These are phyloP conservation scores for Drosophila kurseongensis DNA, from an alignment of 1,140 invertebrate genomes.

Conservation along the genomic window DNA sequence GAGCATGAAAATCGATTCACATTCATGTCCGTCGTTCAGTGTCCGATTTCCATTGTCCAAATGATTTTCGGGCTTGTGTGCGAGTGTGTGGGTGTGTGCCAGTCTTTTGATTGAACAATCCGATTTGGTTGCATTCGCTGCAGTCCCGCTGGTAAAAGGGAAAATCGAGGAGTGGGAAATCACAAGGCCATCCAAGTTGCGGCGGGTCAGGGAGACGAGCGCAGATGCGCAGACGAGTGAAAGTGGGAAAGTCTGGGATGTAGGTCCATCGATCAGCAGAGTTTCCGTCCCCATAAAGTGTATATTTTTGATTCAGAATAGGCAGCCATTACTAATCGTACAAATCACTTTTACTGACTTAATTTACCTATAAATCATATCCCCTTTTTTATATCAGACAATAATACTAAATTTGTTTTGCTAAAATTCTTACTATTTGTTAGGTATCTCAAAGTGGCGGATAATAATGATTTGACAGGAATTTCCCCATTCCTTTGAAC, in stretches of 20 bases:
- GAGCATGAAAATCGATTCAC: constrained; percentile 22
- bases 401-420: too few relatives aligned
- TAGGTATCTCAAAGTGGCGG: too few relatives aligned
- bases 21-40: constrained; percentile 10
- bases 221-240: constrained; percentile 16
- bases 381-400: too few relatives aligned
- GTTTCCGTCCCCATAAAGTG: not conserved
- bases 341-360: too few relatives aligned
- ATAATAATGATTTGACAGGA: not conserved
- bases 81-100: constrained; percentile 31
- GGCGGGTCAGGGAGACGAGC: constrained; percentile 56
- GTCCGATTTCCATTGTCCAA: constrained; percentile 27
- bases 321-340: too few relatives aligned
- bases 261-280: not conserved
- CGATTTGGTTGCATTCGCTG: constrained; percentile 45
- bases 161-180: constrained; percentile 25
- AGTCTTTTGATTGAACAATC: constrained; percentile 50
- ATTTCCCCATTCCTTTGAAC: not conserved
- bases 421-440: too few relatives aligned
- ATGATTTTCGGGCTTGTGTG: constrained; percentile 12
- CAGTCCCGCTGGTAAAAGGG: constrained; percentile 10
- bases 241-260: constrained; percentile 14
- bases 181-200: constrained; percentile 55
- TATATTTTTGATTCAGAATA: not conserved
- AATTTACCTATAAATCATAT: too few relatives aligned